Base-by-base conservation (phyloP, 2,888 invertebrate genomes). In the Drosophila picticornis region DNA sequence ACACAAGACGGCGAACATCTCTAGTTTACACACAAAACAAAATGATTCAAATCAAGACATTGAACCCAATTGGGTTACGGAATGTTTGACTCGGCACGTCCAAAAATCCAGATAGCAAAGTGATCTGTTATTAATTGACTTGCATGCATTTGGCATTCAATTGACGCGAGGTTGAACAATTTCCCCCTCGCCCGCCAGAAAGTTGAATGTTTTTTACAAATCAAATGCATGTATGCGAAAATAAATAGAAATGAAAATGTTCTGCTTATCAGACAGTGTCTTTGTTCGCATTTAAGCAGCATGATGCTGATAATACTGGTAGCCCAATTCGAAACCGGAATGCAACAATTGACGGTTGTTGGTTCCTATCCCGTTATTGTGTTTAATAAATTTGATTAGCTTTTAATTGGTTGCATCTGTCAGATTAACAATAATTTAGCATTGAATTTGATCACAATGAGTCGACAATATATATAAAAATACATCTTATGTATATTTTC, bases 21-120 rank as follows among this genome's bases (percentile, higher is more conserved):
- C 22, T 22, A 31, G 46, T 53, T 52, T 25, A 57, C 11, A 56
- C 22, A 71, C 50, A 75, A 68, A 55, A 19, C 53, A 60, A 67
- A 59, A 38, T 55, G 38, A 48, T 66, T 66, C 55, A 59, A 51
- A 40, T 53, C 43, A 81, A 84, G 75, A 81, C 86, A 88, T 88
- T 88, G 85, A 85, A 78, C 74, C 63, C 79, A 84, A 83, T 82
- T 77, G 67, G n/a, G 29, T n/a, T 74, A 59, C 75, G 59, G 77
- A 75, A 75, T 71, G 72, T 72, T 53, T 78, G 78, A 51, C 48
- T 50, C 56, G 74, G 60, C 80, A 72, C 80, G 70, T 80, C 58
- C 69, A 68, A 52, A 29, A 59, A 50, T 36, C 27, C 25, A 55
- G 32, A 48, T 55, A 22, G 13, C 38, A 56, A 38, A 13, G 13